These are phyloP conservation scores for Diorhabda sublineata DNA, from an alignment of 1,140 invertebrate genomes.

Conservation along the genomic window DNA sequence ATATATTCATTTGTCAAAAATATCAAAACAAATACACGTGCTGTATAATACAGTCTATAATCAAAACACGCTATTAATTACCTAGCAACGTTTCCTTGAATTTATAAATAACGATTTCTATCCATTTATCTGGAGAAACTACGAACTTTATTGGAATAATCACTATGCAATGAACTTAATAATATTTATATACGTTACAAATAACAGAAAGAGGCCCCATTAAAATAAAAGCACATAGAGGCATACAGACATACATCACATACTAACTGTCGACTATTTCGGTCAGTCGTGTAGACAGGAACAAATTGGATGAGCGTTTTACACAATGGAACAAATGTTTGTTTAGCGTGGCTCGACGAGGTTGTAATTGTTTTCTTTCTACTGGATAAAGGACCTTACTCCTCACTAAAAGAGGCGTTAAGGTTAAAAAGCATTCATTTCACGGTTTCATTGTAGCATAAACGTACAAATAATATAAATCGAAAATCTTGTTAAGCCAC, in stretches of 20 bases:
- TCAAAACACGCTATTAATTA: too few relatives aligned
- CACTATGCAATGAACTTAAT: neutral
- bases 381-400: neutral
- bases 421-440: constrained; percentile 2
- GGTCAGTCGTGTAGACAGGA: constrained; percentile 1
- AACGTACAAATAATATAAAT: neutral
- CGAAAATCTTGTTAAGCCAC: too few relatives aligned
- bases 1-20: too few relatives aligned
- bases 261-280: constrained; percentile 2
- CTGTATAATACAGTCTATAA: too few relatives aligned
- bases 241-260: neutral
- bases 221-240: neutral
- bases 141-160: too few relatives aligned
- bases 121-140: too few relatives aligned
- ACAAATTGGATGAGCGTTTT: neutral
- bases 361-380: neutral
- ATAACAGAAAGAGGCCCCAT: neutral
- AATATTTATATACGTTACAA: neutral
- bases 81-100: too few relatives aligned
- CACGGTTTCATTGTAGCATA: neutral
- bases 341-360: constrained; percentile 1
- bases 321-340: constrained; percentile 2
- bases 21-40: too few relatives aligned
- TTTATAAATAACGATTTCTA: too few relatives aligned
- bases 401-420: neutral